Base-by-base conservation (phyloP, 2,797 vertebrate species). In the Lepus townsendii region DNA sequence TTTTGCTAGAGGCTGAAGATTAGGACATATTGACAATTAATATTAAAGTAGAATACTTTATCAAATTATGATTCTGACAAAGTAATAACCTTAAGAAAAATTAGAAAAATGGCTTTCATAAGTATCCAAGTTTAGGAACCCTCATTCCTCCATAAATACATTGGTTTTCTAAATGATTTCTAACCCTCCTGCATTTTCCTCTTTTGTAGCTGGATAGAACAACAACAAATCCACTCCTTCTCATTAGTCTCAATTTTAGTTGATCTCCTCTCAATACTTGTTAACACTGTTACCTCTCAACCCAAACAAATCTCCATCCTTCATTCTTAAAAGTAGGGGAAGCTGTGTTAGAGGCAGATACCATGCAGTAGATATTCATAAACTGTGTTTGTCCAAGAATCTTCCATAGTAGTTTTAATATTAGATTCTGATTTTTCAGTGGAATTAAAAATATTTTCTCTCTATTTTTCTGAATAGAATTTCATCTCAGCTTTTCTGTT, bases 11-110 rank as follows among this genome's bases (percentile, higher is more conserved):
- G 22, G 30, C 30, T 47, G 63, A 77, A 79, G 17, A 60, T 30
- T 71, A 63, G 14, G 9, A 60, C 2, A 19, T 62, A 38, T 4
- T 91, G 20, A 68, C 54, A 83, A 5, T 82, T 72, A 90, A 54
- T 78, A 88, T 80, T 80, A 60, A 71, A 85, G 52, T 76, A 12
- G 5, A 47, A 30, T 88, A 22, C 24, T 79, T 96, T 73, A 75
- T 92, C 42, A 88, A 75, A 57, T 82, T 90, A 75, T 52, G 10
- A 63, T 89, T 88, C 68, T 72, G 69, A 85, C 77, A 85, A 82
- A 82, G 30, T 65, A 77, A 24, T 57, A 65, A 72, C 68, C 42
- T 89, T 71, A 52, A 88, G 73, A 85, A 91, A 79, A 93, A 69
- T 50, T 73, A 82, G 26, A 84, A 85, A 89, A 72, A 13, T 68